Evolutionary conservation across 2,797 vertebrate species (phyloP), one percentile per base, ranked within the genome.

Genomic region (Danio kyathit): DNA sequence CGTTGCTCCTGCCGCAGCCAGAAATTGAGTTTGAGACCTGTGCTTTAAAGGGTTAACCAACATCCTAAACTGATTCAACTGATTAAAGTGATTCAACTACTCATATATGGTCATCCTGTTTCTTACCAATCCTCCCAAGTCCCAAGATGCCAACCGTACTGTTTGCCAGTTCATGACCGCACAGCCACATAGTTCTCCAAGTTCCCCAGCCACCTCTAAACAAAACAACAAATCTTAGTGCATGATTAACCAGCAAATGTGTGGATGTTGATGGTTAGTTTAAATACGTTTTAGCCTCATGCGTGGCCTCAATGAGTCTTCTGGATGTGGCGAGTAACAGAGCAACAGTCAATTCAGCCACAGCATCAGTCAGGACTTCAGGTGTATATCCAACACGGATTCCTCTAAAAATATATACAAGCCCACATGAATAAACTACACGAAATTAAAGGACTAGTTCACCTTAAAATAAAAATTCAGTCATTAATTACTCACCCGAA

Each of bases 141-240:
- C 95, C 95, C 2, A 96, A 83, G 71, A 96, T 95, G 9, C 95
- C 95, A 80, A 96, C 93, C 21, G 95, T 96, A 88, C 95, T 96
- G 88, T 92, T 89, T 46, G 91, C 92, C 59, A 96, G 85, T 73
- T 95, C 91, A 38, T 93, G 80, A 51, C 91, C 91, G 86, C 95
- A 94, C 77, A 94, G 87, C 94, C 94, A 95, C 77, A 95, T 82
- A 46, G 94, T 94, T 54, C 93, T 94, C 94, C 94, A 95, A 5
- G 93, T 95, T 17, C 94, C 94, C 94, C 91, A 96, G 63, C 95
- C 95, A 8, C 93, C 91, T 3, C 95, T 96, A 79, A 72, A 80
- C 63, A 74, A 40, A 74, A 11, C 17, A 40, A 74, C 16, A 14
- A 59, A 44, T 49, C 49, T 38, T 57, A 76, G 57, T 5, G 7